Base-by-base conservation (phyloP, 2,797 vertebrate genomes). In the Takifugu rubripes region DNA sequence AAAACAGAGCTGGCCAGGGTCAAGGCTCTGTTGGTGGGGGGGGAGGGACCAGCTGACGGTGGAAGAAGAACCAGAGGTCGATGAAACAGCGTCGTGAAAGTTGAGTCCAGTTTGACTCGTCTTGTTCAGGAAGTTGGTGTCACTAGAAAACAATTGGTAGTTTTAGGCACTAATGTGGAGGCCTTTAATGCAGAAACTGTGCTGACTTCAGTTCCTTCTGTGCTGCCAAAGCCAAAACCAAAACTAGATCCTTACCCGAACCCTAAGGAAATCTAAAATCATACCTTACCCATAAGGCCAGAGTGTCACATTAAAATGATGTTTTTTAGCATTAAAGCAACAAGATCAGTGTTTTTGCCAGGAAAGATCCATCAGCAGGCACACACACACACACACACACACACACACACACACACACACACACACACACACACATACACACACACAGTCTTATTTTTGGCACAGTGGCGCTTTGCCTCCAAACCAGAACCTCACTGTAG, bases 401-500 rank as follows among this genome's bases (percentile, higher is more conserved):
- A 78, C 75, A 67, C 78, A 74, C 84, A 70, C 80, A 33, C 31
- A 33, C 31, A 33, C 61, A 82, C 61, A 78, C 71, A 74, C 75
- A 89, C 74, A 21, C 21, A 21, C 1, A 21, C 36, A 7, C 36
- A 3, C 21, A 24, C 21, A 24, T 21, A 24, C 21, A 2, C 36
- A 14, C 36, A 14, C 36, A 74, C 75, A 89, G 16, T 91, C 84
- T 90, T 90, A 89, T 91, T 91, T 87, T 89, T 87, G 81, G 88
- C 91, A 68, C 56, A 79, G 75, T 74, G 85, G 77, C 62, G 76
- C 74, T 78, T 67, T 73, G 79, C 83, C 90, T 86, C 92, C 92
- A 92, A 88, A 85, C 48, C 86, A 90, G 92, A 93, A 90, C 89
- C 78, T 72, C 17, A 49, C 44, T 46, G 44, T 89, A 89, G 90